Conservation (phyloP, 1,140 invertebrate genomes). For the Pseudomyrmex sp. region DNA sequence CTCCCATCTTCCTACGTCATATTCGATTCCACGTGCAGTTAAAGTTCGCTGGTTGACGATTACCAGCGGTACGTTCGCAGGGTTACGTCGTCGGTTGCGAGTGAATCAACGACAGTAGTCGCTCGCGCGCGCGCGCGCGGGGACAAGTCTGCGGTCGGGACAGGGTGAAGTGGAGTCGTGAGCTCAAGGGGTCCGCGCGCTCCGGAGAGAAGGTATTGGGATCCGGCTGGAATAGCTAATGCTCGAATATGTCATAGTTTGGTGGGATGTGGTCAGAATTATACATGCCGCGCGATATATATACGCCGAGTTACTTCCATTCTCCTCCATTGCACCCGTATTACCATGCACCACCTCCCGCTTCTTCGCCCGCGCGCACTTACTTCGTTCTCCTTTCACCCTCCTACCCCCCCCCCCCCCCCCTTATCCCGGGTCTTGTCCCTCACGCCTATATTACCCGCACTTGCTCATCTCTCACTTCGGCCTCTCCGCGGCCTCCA, state of each 20-base stretch:
- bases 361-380: slow-evolving; percentile 25
- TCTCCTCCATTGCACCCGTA: slow-evolving; percentile 56
- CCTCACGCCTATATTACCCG: slow-evolving; percentile 24
- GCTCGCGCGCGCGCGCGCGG: neutral
- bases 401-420: neutral
- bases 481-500: slow-evolving; percentile 41
- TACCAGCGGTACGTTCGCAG: slow-evolving; percentile 65
- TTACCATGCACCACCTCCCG: slow-evolving; percentile 38
- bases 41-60: slow-evolving; percentile 76
- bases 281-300: slow-evolving; percentile 76
- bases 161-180: slow-evolving; percentile 32
- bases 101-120: slow-evolving; percentile 56
- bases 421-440: slow-evolving; percentile 20
- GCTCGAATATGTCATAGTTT: slow-evolving; percentile 80
- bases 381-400: slow-evolving; percentile 9
- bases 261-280: slow-evolving; percentile 80
- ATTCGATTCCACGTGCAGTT: slow-evolving; percentile 68
- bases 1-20: slow-evolving; percentile 40
- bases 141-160: slow-evolving; percentile 56
- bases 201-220: slow-evolving; percentile 69
- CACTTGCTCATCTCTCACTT: slow-evolving; percentile 18
- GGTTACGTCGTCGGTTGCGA: slow-evolving; percentile 64
- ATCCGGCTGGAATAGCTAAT: slow-evolving; percentile 77
- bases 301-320: slow-evolving; percentile 72
- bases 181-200: slow-evolving; percentile 56